Conservation (phyloP, 2,888 invertebrate genomes). For the Mimumesa dahlbomi region DNA sequence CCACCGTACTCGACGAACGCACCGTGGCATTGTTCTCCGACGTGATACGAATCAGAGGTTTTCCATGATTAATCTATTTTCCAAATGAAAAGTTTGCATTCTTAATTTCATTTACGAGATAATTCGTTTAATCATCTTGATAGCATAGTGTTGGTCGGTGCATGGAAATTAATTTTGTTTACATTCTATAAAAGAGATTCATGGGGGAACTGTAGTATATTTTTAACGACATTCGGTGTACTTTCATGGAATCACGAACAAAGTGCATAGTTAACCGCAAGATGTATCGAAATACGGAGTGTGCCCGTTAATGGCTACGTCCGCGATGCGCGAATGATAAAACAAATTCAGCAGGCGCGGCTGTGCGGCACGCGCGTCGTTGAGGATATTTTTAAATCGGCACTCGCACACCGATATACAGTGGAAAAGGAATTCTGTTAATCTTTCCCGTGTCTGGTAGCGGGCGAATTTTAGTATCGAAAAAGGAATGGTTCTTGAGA, state of each 20-base stretch:
- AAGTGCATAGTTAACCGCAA: background rate
- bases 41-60: slow-evolving; percentile 58
- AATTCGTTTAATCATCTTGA: too few relatives aligned
- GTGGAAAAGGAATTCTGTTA: slow-evolving; percentile 37
- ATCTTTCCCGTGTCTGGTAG: slow-evolving; percentile 3
- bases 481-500: background rate
- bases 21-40: slow-evolving; percentile 38
- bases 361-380: slow-evolving; percentile 32
- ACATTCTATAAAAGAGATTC: too few relatives aligned
- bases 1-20: slow-evolving; percentile 29
- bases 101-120: background rate
- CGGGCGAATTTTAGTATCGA: background rate
- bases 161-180: too few relatives aligned
- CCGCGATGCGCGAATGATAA: slow-evolving; percentile 31
- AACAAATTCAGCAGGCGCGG: slow-evolving; percentile 45
- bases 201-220: too few relatives aligned
- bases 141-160: background rate
- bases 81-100: background rate
- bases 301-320: slow-evolving; percentile 32
- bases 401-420: slow-evolving; percentile 31
- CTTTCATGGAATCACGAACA: background rate
- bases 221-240: background rate
- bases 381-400: slow-evolving; percentile 54
- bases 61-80: slow-evolving; percentile 38
- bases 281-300: slow-evolving; percentile 3